Conservation (phyloP, 1,140 invertebrate species). For the Megathymus violae region DNA sequence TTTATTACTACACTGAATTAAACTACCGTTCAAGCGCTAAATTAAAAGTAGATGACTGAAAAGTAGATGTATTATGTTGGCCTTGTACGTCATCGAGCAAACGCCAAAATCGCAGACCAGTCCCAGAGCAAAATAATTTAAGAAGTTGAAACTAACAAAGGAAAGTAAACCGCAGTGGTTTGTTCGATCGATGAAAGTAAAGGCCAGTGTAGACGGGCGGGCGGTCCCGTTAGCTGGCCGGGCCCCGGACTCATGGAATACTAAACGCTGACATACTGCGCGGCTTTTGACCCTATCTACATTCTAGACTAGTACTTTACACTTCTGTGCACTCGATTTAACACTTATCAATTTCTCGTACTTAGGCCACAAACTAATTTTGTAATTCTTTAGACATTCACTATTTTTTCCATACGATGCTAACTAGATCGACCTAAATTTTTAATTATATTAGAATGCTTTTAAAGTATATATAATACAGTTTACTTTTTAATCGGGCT, state of each 20-base stretch:
- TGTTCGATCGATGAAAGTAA: constrained; percentile 80
- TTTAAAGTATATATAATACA: too few relatives aligned
- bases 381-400: neutral
- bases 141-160: constrained; percentile 74
- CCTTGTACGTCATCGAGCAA: constrained; percentile 11
- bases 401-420: too few relatives aligned
- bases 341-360: constrained; percentile 19
- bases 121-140: constrained; percentile 51
- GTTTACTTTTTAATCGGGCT: too few relatives aligned
- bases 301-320: constrained; percentile 78
- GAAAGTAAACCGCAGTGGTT: constrained; percentile 78
- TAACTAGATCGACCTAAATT: too few relatives aligned
- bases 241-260: constrained; percentile 73
- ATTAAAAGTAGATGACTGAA: neutral
- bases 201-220: constrained; percentile 71
- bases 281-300: constrained; percentile 81
- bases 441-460: too few relatives aligned
- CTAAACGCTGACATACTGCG: constrained; percentile 82
- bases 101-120: constrained; percentile 25
- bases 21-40: neutral
- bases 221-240: constrained; percentile 74
- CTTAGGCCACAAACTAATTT: neutral
- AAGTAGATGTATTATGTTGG: neutral
- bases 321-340: constrained; percentile 61
- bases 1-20: too few relatives aligned